Base-by-base conservation (phyloP, 2,113 vertebrate species). In the Actinemys pallida region DNA sequence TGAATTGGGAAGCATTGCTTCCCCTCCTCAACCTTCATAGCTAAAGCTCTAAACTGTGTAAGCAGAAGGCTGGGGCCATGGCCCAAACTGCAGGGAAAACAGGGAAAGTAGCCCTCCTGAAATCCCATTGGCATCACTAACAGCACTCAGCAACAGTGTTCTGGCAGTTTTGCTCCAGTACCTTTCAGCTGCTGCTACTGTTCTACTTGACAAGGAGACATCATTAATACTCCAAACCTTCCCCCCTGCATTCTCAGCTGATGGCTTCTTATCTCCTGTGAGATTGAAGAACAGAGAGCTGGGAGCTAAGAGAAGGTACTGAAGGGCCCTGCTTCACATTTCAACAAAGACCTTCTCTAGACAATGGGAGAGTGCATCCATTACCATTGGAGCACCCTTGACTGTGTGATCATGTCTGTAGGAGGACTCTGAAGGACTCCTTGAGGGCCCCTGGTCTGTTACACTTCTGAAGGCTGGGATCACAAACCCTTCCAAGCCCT, bases 371-470 rank as follows among this genome's bases (percentile, higher is more conserved):
- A 47, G 11, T 47, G 24, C 24, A 78, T 27, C 42, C 42, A 47
- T 78, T 78, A 14, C 75, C 4, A 78, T 6, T 25, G 39, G 42
- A 78, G 22, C 39, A 78, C 25, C 25, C 42, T 47, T 78, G 75
- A 24, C 24, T 25, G 12, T 0, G 0, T 86, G 91, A 69, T 91
- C 72, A 81, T 80, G 57, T 27, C 82, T 0, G 0, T 83, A 92
- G 95, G 96, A 97, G 95, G 82, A 52, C 85, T 50, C 50, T 88
- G 93, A 96, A 96, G 91, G 79, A 95, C 91, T 96, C 97, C 92
- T 92, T 93, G 97, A 94, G 88, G 96, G 93, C 94, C 95, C 94
- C 96, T 95, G 95, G 96, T 95, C 97, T 97, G 90, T 91, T 54
- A 25, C 29, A 95, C 7, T 12, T 47, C 42, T 47, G 79, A 25